A percentile compares a stretch with the other conserved stretches of the same genome.
phyloP scores from a whole-genome alignment of 2,888 invertebrate species.

The Notodonta dromedarius region DNA sequence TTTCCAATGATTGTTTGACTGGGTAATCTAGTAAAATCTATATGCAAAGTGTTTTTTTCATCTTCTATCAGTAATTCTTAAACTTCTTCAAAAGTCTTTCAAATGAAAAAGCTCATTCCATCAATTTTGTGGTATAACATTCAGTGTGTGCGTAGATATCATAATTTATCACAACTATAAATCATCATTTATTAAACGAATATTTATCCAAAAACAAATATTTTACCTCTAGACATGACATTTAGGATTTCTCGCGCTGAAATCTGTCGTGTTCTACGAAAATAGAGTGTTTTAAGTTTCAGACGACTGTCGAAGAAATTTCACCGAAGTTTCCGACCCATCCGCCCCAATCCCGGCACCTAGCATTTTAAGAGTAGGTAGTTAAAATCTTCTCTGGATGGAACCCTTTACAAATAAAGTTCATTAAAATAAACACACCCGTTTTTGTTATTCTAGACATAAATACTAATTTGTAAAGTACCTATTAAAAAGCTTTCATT shows the following conservation, averaged over 20 bases:
- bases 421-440: neutral
- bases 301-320: conserved; percentile 44
- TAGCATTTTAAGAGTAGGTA: conserved; percentile 43
- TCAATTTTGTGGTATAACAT: too few relatives aligned
- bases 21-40: too few relatives aligned
- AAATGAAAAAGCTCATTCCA: too few relatives aligned
- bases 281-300: conserved; percentile 43
- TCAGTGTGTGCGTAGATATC: too few relatives aligned
- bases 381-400: conserved; percentile 21
- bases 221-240: conserved; percentile 2
- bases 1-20: too few relatives aligned
- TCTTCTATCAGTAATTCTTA: too few relatives aligned
- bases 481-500: too few relatives aligned
- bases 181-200: conserved; percentile 10
- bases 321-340: conserved; percentile 47
- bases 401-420: conserved; percentile 17
- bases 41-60: too few relatives aligned
- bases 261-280: conserved; percentile 26
- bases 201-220: neutral
- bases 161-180: too few relatives aligned
- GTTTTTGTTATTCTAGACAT: too few relatives aligned
- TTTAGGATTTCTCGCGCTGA: conserved; percentile 12
- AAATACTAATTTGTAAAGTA: too few relatives aligned
- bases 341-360: conserved; percentile 28
- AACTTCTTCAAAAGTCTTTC: too few relatives aligned